Evolutionary conservation across 2,888 invertebrate genomes (phyloP).

Genomic region (Pandemis cinnamomeana): DNA sequence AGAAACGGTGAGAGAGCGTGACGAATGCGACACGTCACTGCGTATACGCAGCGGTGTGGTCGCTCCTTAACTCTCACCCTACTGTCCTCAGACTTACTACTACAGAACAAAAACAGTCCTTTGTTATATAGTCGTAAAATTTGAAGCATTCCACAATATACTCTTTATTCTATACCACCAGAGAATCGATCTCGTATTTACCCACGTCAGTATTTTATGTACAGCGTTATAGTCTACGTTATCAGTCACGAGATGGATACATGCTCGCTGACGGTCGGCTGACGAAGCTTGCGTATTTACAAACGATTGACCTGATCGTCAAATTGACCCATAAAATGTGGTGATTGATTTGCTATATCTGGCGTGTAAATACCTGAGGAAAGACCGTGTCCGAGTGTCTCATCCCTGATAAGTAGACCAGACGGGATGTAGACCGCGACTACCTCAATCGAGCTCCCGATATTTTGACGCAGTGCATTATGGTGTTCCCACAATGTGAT

Average conservation of each 20-base stretch:
- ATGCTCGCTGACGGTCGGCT: constrained; percentile 49
- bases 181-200: not conserved
- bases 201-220: not conserved
- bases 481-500: too few relatives aligned
- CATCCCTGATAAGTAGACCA: too few relatives aligned
- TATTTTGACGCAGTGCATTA: too few relatives aligned
- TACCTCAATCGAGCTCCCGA: too few relatives aligned
- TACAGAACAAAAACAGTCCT: too few relatives aligned
- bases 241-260: constrained; percentile 50
- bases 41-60: too few relatives aligned
- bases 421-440: too few relatives aligned
- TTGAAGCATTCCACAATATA: not conserved
- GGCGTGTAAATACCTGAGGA: constrained; percentile 2
- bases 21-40: too few relatives aligned
- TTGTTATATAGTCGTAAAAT: not conserved
- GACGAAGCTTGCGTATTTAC: constrained; percentile 20
- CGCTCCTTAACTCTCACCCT: too few relatives aligned
- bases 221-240: constrained; percentile 15
- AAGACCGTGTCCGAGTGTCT: not conserved
- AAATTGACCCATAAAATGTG: constrained; percentile 10
- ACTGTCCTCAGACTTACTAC: too few relatives aligned
- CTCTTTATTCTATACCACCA: not conserved
- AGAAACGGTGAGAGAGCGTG: too few relatives aligned
- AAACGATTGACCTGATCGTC: constrained; percentile 1
- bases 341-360: constrained; percentile 2